Percentiles rank a stretch among this genome's conserved stretches.
phyloP scores from a whole-genome alignment of 2,797 vertebrate species.

The Capromys pilorides region DNA sequence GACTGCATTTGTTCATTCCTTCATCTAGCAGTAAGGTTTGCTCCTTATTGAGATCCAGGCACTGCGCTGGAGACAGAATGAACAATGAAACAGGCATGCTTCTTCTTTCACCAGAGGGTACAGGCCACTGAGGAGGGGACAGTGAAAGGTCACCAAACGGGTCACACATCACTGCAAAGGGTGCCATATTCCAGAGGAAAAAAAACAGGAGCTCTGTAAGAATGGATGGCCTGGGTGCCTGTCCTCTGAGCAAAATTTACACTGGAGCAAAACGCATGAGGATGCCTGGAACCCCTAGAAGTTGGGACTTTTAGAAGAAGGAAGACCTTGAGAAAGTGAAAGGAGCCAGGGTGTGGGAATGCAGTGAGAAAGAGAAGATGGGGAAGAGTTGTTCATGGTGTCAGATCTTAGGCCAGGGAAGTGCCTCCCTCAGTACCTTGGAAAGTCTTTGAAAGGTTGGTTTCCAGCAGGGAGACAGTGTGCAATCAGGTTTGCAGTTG shows the following conservation, averaged over 20 bases:
- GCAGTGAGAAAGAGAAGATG: background rate
- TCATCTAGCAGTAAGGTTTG: background rate
- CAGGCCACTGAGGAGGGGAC: background rate
- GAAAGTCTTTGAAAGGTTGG: background rate
- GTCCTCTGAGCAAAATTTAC: background rate
- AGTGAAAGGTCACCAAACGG: background rate
- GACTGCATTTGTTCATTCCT: background rate
- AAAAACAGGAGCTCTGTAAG: background rate
- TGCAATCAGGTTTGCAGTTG: background rate
- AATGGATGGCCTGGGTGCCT: background rate
- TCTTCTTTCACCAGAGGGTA: background rate
- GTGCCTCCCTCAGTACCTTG: background rate
- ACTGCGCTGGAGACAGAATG: background rate
- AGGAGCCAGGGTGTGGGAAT: background rate
- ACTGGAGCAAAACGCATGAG: background rate
- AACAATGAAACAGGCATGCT: fast-evolving
- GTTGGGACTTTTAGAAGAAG: background rate
- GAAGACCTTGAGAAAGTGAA: background rate
- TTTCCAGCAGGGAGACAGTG: background rate
- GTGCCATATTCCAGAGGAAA: background rate
- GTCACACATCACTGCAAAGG: background rate
- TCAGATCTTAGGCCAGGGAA: background rate
- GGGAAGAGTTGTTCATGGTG: background rate
- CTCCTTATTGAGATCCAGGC: background rate
- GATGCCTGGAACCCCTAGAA: background rate